phyloP scores from a whole-genome alignment of 2,113 vertebrate genomes.

The Nothocercus julius region DNA sequence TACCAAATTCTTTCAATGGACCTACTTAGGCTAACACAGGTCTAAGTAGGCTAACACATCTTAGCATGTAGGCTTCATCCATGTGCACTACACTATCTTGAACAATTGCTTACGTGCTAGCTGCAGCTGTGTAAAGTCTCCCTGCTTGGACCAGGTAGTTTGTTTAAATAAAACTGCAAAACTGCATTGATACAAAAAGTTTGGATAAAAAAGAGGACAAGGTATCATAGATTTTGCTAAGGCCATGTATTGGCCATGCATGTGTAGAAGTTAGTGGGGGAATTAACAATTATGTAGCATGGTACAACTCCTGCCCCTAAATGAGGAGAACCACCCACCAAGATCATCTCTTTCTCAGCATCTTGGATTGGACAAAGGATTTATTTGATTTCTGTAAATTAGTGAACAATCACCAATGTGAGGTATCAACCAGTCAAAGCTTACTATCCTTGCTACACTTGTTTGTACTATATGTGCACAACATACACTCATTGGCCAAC shows the following conservation, averaged over 20 bases:
- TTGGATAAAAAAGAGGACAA: neutral
- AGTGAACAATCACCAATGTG: neutral
- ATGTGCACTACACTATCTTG: neutral
- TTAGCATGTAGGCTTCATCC: neutral
- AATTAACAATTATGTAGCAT: neutral
- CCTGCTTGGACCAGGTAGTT: neutral
- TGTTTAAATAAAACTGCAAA: neutral
- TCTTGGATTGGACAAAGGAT: neutral
- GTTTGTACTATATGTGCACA: neutral
- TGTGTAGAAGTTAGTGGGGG: fast-evolving
- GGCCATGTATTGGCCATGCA: neutral
- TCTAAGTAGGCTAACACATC: neutral
- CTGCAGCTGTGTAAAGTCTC: neutral
- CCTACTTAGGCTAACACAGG: neutral
- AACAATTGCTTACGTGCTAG: neutral
- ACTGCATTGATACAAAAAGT: neutral
- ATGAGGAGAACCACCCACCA: neutral
- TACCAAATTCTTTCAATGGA: neutral
- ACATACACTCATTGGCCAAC: neutral
- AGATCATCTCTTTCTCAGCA: neutral
- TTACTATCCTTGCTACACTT: neutral
- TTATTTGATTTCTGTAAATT: neutral
- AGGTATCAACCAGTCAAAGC: neutral
- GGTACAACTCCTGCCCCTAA: neutral
- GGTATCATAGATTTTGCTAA: neutral